phyloP scores from a whole-genome alignment of 2,888 invertebrate species.

The Cactoblastis cactorum region DNA sequence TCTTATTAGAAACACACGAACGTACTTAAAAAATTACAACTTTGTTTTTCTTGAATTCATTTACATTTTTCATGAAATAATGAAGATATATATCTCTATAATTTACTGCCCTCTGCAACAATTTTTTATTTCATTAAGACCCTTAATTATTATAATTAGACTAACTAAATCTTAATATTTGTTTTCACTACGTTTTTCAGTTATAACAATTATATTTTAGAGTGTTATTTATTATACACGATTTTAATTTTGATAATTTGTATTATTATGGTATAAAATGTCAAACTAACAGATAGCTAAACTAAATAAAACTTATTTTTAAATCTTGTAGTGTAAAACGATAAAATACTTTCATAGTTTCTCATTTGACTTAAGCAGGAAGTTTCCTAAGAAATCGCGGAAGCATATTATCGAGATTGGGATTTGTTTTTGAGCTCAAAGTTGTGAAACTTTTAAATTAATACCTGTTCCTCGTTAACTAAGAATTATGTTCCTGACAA shows the following conservation, averaged over 20 bases:
- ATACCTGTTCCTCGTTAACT: constrained; percentile 29
- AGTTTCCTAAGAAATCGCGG: constrained; percentile 1
- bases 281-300: neutral
- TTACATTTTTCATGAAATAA: too few species aligned
- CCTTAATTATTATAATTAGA: too few species aligned
- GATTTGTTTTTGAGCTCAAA: constrained; percentile 33
- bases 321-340: neutral
- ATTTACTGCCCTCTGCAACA: too few species aligned
- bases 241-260: too few species aligned
- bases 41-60: neutral
- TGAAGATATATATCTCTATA: too few species aligned
- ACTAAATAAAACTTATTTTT: too few species aligned
- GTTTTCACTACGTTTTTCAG: too few species aligned
- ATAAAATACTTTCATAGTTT: neutral
- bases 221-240: too few species aligned
- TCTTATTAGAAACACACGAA: neutral
- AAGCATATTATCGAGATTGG: constrained; percentile 21
- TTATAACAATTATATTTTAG: too few species aligned
- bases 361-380: neutral
- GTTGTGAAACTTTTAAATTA: constrained; percentile 44
- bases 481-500: constrained; percentile 19
- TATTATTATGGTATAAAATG: too few species aligned
- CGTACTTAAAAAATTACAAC: neutral
- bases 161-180: too few species aligned
- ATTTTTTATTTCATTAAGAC: too few species aligned